Conservation (phyloP, 2,113 vertebrate species). For the Neomonachus schauinslandi region DNA sequence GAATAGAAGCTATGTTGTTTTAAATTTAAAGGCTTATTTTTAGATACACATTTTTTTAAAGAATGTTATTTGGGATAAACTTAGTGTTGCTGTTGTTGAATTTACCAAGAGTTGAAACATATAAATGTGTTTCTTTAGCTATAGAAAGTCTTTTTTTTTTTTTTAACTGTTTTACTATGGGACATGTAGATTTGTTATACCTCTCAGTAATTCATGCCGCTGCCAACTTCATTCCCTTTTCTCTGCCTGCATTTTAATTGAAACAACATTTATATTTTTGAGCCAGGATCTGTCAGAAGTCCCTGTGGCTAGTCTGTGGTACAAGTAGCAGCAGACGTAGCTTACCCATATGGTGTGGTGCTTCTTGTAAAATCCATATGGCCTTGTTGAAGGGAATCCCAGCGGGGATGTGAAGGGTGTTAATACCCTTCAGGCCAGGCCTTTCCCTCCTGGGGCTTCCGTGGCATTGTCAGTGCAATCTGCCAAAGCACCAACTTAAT, state of each 20-base stretch:
- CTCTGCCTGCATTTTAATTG: slow-evolving; percentile 91
- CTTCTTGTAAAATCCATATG: slow-evolving; percentile 99
- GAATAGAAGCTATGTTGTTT: slow-evolving; percentile 48
- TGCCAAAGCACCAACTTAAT: slow-evolving; percentile 92
- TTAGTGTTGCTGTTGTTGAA: slow-evolving; percentile 44
- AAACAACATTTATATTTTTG: slow-evolving; percentile 93
- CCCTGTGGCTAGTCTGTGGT: slow-evolving; percentile 91
- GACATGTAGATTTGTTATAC: slow-evolving; percentile 81
- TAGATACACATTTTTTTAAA: slow-evolving; percentile 38
- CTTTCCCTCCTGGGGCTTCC: slow-evolving; percentile 93
- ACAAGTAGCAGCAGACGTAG: slow-evolving; percentile 93
- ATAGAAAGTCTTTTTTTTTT: slow-evolving; percentile 53
- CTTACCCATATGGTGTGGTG: slow-evolving; percentile 96
- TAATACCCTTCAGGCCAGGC: slow-evolving; percentile 94
- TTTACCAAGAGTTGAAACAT: slow-evolving; percentile 66
- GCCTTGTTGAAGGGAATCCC: slow-evolving; percentile 94
- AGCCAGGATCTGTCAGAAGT: slow-evolving; percentile 91
- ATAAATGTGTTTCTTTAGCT: slow-evolving; percentile 72
- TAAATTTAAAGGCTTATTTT: background rate
- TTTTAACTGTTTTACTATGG: slow-evolving; percentile 72
- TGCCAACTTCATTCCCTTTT: slow-evolving; percentile 88
- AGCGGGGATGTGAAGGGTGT: slow-evolving; percentile 95
- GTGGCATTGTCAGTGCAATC: slow-evolving; percentile 97
- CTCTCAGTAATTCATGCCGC: slow-evolving; percentile 86
- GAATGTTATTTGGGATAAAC: slow-evolving; percentile 16